phyloP scores from a whole-genome alignment of 2,888 invertebrate genomes.

The Oscheius sp. region DNA sequence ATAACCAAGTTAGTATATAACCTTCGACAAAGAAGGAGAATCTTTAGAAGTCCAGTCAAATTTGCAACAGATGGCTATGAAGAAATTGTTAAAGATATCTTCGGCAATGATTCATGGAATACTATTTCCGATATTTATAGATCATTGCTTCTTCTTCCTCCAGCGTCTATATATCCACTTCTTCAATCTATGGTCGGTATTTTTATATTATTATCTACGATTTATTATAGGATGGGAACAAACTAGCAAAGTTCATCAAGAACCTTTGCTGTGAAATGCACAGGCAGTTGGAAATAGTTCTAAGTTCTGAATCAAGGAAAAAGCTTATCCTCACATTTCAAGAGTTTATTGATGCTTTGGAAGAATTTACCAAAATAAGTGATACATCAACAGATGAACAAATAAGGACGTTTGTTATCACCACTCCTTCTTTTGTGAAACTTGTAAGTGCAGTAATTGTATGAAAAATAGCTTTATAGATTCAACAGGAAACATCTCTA shows the following conservation, averaged over 20 bases:
- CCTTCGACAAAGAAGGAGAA: not conserved
- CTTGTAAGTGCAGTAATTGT: no score
- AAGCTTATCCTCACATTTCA: not conserved
- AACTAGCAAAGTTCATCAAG: not conserved
- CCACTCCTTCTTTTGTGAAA: no score
- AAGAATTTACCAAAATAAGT: not conserved
- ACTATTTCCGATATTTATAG: not conserved
- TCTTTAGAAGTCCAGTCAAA: not conserved
- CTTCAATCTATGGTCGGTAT: not conserved
- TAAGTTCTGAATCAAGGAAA: not conserved
- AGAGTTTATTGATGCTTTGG: conserved; percentile 11
- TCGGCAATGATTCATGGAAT: not conserved
- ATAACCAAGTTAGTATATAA: no score
- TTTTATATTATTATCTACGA: not conserved
- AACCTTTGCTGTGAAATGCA: not conserved
- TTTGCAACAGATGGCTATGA: not conserved
- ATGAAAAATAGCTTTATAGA: not conserved
- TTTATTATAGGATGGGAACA: not conserved
- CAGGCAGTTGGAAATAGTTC: not conserved
- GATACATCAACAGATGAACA: not conserved
- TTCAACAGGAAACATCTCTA: not conserved
- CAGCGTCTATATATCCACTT: not conserved
- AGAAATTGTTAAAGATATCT: not conserved
- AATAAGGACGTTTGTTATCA: no score
- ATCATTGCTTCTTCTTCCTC: not conserved